phyloP scores from a whole-genome alignment of 2,113 vertebrate species.

The Onychostruthus taczanowskii region DNA sequence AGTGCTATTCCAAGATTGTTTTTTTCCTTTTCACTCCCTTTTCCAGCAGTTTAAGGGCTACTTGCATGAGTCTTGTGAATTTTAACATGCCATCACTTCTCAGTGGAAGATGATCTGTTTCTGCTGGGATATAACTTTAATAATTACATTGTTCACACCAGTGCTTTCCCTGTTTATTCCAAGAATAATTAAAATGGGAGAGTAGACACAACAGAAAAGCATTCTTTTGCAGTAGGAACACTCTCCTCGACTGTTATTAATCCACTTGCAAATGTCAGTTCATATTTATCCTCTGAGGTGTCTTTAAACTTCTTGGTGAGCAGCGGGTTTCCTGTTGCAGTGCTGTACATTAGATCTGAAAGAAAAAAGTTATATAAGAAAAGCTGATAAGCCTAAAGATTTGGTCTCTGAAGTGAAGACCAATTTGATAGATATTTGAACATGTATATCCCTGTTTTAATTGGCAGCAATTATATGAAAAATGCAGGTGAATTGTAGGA shows the following conservation, averaged over 20 bases:
- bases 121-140: slow-evolving; percentile 15
- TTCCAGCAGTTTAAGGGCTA: slow-evolving; percentile 19
- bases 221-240: not conserved
- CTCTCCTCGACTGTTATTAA: not conserved
- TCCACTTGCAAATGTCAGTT: slow-evolving; percentile 2
- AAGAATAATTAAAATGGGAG: slow-evolving; percentile 46
- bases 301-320: not conserved
- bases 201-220: not conserved
- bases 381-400: not conserved
- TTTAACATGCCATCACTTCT: not conserved
- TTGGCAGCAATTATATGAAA: not conserved
- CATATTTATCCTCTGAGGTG: not conserved
- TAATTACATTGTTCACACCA: not conserved
- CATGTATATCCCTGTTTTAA: not conserved
- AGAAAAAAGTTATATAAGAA: not conserved
- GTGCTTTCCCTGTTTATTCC: not conserved
- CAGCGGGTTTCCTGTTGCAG: not conserved
- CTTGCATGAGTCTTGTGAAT: slow-evolving; percentile 14
- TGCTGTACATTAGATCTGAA: not conserved
- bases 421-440: not conserved
- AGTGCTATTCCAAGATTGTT: not conserved
- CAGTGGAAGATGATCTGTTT: not conserved
- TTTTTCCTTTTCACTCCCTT: not conserved
- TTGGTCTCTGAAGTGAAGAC: not conserved
- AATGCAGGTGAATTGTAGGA: not conserved